Evolutionary conservation across 2,888 invertebrate species (phyloP), one percentile per base, ranked within the genome.

Genomic region (Phalera bucephala): DNA sequence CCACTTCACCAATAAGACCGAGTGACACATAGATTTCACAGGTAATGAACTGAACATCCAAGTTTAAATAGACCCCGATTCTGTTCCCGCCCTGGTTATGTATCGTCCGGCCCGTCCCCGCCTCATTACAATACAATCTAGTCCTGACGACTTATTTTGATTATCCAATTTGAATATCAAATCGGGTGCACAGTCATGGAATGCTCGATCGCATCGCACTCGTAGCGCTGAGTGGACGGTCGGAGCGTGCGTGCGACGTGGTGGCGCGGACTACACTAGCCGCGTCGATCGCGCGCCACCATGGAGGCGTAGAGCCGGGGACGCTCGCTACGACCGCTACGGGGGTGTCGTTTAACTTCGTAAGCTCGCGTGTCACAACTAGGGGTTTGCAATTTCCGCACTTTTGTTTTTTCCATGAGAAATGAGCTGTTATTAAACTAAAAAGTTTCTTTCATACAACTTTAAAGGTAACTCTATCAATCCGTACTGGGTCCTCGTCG

Each of bases 331-430:
- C 80, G 75, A 61, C 52, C 54, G 80, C 80, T 84, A 83, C 85
- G 80, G 75, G 81, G 80, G 73, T 80, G 71, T 60, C 34, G 36
- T 62, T 50, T 56, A 58, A 69, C 72, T 72, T 67, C 52, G 64
- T 73, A 86, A 86, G 85, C 84, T 86, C 77, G 58, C 56, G 56
- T 72, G 72, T 73, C 69, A 75, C 52, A 47, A 45, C 3, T n/a
- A n/a, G n/a, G n/a, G n/a, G n/a, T n/a, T n/a, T n/a, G n/a, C n/a
- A n/a, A n/a, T n/a, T n/a, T n/a, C n/a, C n/a, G n/a, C n/a, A n/a
- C n/a, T n/a, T n/a, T n/a, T n/a, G n/a, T n/a, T n/a, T n/a, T n/a
- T n/a, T n/a, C n/a, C n/a, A n/a, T n/a, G n/a, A n/a, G n/a, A n/a
- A n/a, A n/a, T n/a, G n/a, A n/a, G n/a, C n/a, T n/a, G n/a, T n/a